phyloP scores from a whole-genome alignment of 2,797 vertebrate genomes.

The Erethizon dorsatum region DNA sequence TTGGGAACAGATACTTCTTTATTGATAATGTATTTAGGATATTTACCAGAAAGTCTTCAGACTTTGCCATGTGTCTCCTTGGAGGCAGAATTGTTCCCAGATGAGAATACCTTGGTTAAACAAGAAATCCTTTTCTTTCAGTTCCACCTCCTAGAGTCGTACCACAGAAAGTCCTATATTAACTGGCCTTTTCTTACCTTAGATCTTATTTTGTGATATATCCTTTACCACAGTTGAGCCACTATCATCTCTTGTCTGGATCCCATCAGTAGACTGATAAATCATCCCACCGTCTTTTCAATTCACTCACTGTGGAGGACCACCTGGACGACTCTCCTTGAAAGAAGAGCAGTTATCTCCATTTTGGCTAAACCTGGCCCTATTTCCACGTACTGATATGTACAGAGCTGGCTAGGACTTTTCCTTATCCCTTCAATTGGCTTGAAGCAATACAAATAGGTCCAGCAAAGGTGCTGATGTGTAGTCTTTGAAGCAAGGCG shows the following conservation, averaged over 20 bases:
- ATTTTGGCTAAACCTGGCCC: too few relatives aligned
- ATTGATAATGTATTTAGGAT: background rate
- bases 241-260: background rate
- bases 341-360: too few relatives aligned
- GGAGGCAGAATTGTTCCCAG: background rate
- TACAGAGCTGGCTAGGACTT: too few relatives aligned
- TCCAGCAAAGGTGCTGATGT: too few relatives aligned
- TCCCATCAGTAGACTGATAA: background rate
- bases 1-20: background rate
- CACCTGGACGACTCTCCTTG: too few relatives aligned
- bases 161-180: background rate
- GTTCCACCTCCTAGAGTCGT: background rate
- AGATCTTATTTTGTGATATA: slow-evolving; percentile 27
- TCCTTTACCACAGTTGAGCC: background rate
- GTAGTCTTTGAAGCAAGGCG: too few relatives aligned
- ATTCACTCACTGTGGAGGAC: background rate
- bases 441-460: too few relatives aligned
- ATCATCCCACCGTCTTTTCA: background rate
- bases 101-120: background rate
- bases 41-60: background rate
- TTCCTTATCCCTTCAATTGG: too few relatives aligned
- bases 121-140: background rate
- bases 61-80: background rate
- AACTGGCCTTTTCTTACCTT: background rate
- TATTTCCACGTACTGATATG: too few relatives aligned